A percentile compares a stretch with the other conserved stretches of the same genome.
Conservation (phyloP, 2,888 invertebrate species). For the Hypsopygia costalis region DNA sequence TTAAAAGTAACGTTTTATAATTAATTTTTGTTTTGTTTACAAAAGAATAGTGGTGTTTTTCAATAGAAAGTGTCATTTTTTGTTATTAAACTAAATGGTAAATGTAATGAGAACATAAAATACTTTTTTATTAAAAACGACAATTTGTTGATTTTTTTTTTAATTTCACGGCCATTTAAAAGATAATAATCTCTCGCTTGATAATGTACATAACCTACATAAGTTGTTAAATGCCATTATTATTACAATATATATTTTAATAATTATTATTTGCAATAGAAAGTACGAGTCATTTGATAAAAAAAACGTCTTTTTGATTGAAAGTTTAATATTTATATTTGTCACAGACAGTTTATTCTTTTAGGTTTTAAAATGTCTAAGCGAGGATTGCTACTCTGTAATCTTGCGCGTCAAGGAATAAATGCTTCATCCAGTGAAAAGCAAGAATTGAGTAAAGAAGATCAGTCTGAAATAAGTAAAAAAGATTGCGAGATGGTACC, state of each 20-base stretch:
- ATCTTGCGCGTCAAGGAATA: constrained; percentile 10
- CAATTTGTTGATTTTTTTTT: constrained; percentile 3
- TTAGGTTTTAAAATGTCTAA: constrained; percentile 6
- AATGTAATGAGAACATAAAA: constrained; percentile 3
- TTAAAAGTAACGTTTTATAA: no score
- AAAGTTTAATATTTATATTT: constrained; percentile 1
- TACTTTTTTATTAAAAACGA: constrained; percentile 3
- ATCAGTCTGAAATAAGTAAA: constrained; percentile 6
- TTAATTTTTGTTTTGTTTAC: neutral
- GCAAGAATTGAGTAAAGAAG: constrained; percentile 3
- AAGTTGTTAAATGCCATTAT: constrained; percentile 6
- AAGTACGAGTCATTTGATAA: constrained; percentile 7
- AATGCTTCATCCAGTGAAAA: constrained; percentile 10
- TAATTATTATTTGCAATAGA: neutral
- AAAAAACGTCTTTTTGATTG: constrained; percentile 3
- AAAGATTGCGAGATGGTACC: constrained; percentile 5
- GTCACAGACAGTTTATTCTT: neutral
- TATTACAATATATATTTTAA: neutral
- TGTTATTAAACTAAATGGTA: neutral
- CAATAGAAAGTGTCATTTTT: constrained; percentile 6
- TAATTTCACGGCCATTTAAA: constrained; percentile 2
- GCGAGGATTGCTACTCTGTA: constrained; percentile 2
- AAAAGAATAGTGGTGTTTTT: constrained; percentile 1
- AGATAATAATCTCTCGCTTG: neutral
- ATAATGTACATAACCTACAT: constrained; percentile 3